These are phyloP conservation scores for Phalacrocorax pelagicus DNA, from an alignment of 2,113 vertebrate species.

Conservation along the genomic window DNA sequence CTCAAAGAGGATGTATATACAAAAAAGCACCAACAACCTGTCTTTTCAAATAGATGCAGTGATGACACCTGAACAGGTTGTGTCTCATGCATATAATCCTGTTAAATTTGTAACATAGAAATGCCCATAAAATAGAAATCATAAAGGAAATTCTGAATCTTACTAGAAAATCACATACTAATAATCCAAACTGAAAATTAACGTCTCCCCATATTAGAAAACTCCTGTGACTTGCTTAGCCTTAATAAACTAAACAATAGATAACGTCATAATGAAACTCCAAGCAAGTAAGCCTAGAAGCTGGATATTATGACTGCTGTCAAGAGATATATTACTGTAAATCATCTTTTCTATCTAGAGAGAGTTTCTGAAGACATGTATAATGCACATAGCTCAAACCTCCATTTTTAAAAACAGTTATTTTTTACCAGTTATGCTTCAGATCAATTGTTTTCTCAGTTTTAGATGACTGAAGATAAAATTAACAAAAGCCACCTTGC, in stretches of 20 bases:
- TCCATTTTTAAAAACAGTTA: not conserved
- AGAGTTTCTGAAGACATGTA: not conserved
- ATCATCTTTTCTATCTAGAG: not conserved
- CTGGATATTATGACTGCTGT: not conserved
- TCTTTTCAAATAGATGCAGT: not conserved
- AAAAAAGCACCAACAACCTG: not conserved
- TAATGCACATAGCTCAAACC: not conserved
- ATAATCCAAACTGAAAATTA: not conserved
- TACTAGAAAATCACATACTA: not conserved
- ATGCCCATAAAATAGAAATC: not conserved
- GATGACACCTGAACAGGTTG: not conserved
- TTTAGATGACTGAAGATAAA: not conserved
- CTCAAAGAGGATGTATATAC: not conserved
- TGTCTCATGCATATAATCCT: not conserved
- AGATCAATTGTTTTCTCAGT: not conserved
- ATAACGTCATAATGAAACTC: not conserved
- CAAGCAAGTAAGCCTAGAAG: not conserved
- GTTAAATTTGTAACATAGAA: not conserved
- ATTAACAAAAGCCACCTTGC: not conserved
- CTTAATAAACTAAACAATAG: not conserved
- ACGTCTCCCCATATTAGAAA: not conserved
- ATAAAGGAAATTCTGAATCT: not conserved
- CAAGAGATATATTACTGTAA: not conserved
- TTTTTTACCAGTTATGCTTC: not conserved
- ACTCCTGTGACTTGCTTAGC: not conserved